Conservation (phyloP, 2,113 vertebrate species). For the Myotis lucifugus region DNA sequence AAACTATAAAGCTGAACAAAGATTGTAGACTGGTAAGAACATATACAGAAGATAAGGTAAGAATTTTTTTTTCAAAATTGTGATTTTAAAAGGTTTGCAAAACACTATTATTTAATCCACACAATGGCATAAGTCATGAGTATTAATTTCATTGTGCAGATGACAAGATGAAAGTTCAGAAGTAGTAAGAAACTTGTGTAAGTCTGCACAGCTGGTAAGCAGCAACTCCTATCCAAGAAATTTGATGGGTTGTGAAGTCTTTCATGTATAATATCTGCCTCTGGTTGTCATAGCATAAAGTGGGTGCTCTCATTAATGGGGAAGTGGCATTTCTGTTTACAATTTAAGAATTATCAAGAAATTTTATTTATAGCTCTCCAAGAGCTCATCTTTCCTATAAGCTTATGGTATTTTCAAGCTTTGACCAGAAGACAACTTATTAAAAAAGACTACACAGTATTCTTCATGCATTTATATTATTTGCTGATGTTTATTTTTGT, state of each 20-base stretch:
- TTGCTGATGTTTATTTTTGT: background rate
- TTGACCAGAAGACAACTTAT: background rate
- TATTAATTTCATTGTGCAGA: background rate
- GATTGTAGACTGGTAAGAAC: background rate
- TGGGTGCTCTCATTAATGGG: background rate
- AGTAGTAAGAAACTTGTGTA: background rate
- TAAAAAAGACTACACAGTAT: background rate
- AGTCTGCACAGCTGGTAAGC: background rate
- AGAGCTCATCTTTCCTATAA: background rate
- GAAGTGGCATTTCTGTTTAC: background rate
- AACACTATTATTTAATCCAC: background rate
- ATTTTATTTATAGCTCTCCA: background rate
- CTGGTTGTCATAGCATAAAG: background rate
- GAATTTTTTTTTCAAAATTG: background rate
- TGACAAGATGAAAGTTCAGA: background rate
- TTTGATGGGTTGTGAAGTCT: background rate
- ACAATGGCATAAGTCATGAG: background rate
- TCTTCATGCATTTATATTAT: background rate
- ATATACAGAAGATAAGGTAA: background rate
- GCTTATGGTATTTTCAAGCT: background rate
- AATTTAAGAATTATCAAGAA: background rate
- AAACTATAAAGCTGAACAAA: background rate
- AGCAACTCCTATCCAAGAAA: background rate
- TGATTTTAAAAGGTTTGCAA: background rate
- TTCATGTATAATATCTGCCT: background rate